These are phyloP conservation scores for Aelia acuminata DNA, from an alignment of 2,888 invertebrate species.

Conservation along the genomic window DNA sequence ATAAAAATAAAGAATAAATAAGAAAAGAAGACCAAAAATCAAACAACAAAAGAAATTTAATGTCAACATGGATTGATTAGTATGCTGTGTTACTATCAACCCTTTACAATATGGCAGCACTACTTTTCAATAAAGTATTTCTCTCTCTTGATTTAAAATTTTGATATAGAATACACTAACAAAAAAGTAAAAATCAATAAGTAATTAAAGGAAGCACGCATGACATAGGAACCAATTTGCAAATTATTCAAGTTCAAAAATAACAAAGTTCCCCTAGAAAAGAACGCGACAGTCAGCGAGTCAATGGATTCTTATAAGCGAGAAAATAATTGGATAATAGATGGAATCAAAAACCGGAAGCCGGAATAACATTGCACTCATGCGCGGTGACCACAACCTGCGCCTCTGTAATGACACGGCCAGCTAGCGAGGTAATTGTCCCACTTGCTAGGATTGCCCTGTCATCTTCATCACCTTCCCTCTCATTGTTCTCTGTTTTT, in stretches of 20 bases:
- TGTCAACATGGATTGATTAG: too few species aligned
- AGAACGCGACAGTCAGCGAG: neutral
- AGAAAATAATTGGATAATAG: constrained; percentile 42
- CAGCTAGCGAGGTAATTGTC: neutral
- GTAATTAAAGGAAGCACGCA: too few species aligned
- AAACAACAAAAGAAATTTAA: too few species aligned
- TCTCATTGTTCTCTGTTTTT: neutral
- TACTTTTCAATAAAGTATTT: too few species aligned
- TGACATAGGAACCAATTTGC: too few species aligned
- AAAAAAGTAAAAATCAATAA: too few species aligned
- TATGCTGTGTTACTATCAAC: too few species aligned
- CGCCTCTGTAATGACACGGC: constrained; percentile 13
- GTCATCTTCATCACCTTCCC: constrained; percentile 38
- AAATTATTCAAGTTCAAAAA: neutral
- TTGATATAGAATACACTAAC: too few species aligned
- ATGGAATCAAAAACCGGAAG: neutral
- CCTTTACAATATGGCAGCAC: too few species aligned
- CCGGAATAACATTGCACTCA: constrained; percentile 12
- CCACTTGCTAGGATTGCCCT: neutral
- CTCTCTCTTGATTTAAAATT: too few species aligned
- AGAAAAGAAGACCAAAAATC: too few species aligned
- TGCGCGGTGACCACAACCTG: constrained; percentile 30
- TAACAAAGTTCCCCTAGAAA: neutral
- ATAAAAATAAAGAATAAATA: too few species aligned
- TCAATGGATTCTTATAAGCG: constrained; percentile 27